A percentile compares a stretch with the other conserved stretches of the same genome.
These are phyloP conservation scores for Formicarius rufipectus DNA, from an alignment of 2,113 vertebrate species.

Conservation along the genomic window DNA sequence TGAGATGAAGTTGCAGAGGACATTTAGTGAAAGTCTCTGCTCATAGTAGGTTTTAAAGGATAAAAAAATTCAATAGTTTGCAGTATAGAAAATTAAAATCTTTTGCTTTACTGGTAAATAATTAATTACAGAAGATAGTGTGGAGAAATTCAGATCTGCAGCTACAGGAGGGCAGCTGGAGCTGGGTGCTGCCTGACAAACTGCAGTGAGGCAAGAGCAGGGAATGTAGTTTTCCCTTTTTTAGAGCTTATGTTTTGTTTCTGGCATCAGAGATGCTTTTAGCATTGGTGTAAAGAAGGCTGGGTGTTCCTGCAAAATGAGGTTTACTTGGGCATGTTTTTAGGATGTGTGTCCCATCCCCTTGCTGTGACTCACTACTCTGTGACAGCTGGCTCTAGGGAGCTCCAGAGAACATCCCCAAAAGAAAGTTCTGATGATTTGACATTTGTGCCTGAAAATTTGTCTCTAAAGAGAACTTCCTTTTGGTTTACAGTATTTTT, in stretches of 20 bases:
- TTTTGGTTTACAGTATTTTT: background rate
- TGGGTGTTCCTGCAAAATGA: background rate
- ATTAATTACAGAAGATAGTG: background rate
- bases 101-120: background rate
- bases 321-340: rapidly evolving
- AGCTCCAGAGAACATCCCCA: background rate
- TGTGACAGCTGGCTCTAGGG: background rate
- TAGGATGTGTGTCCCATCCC: rapidly evolving
- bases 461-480: background rate
- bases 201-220: background rate
- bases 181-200: background rate
- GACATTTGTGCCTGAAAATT: background rate
- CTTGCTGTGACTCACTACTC: background rate
- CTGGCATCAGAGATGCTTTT: background rate
- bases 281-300: background rate
- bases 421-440: background rate
- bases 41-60: background rate
- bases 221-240: background rate
- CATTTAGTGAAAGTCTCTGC: background rate
- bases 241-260: background rate
- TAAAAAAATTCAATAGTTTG: background rate
- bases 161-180: background rate
- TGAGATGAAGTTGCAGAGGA: background rate
- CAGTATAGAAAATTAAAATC: background rate
- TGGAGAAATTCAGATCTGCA: background rate